These are phyloP conservation scores for Drosophila oshimai DNA, from an alignment of 1,140 invertebrate genomes.

Conservation along the genomic window DNA sequence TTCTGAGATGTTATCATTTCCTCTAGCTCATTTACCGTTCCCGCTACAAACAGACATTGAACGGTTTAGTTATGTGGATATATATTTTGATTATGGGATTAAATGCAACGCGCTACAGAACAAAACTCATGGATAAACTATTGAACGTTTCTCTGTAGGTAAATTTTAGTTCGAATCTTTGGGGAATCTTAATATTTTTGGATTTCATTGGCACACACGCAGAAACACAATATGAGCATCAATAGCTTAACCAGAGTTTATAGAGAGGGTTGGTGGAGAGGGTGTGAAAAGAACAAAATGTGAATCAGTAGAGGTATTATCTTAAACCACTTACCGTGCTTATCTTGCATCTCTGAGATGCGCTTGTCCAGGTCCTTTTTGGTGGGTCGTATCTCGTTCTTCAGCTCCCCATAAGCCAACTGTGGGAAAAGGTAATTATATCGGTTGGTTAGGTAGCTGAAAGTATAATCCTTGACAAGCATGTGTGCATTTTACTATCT, in stretches of 20 bases:
- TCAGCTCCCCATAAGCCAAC: slow-evolving; percentile 82
- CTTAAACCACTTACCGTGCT: slow-evolving; percentile 86
- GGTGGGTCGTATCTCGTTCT: slow-evolving; percentile 84
- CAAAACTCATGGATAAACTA: slow-evolving; percentile 86
- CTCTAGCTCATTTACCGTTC: slow-evolving; percentile 92
- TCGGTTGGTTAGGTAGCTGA: neutral
- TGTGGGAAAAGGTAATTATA: slow-evolving; percentile 23
- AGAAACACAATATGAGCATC: slow-evolving; percentile 82
- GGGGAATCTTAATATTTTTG: neutral
- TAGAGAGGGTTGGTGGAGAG: slow-evolving; percentile 5
- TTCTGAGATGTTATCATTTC: slow-evolving; percentile 93
- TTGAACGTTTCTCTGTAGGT: slow-evolving; percentile 79
- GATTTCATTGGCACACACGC: slow-evolving; percentile 24
- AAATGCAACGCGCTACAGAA: slow-evolving; percentile 65
- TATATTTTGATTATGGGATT: slow-evolving; percentile 13
- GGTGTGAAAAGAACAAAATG: neutral
- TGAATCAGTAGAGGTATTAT: neutral
- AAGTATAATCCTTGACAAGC: neutral
- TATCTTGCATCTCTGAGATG: slow-evolving; percentile 90
- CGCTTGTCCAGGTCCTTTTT: slow-evolving; percentile 88
- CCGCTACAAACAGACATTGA: slow-evolving; percentile 86
- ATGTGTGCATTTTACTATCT: too few relatives aligned
- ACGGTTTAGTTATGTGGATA: slow-evolving; percentile 33
- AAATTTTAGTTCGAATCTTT: slow-evolving; percentile 14
- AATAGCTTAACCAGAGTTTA: slow-evolving; percentile 85